These are phyloP conservation scores for Rhabdornis inornatus DNA, from an alignment of 2,113 vertebrate genomes.

Conservation along the genomic window DNA sequence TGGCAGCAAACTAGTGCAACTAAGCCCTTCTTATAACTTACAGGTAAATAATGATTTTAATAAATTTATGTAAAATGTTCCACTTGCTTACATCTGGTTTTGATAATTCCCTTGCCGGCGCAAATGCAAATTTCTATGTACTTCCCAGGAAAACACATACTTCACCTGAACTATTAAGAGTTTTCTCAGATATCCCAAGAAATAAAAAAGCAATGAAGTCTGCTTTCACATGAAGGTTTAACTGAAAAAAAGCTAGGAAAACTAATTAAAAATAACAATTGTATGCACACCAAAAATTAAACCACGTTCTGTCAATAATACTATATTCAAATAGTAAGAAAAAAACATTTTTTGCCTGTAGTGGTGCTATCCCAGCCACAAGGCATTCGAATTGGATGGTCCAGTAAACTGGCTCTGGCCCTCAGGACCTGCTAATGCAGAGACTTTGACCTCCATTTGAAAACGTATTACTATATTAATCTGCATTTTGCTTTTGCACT, in stretches of 20 bases:
- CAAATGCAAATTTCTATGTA: slow-evolving; percentile 28
- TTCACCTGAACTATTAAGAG: slow-evolving; percentile 57
- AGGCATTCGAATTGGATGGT: not conserved
- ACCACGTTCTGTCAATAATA: not conserved
- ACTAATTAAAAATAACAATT: not conserved
- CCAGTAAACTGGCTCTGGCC: not conserved
- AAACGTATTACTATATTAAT: not conserved
- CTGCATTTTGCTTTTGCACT: not conserved
- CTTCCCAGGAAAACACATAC: slow-evolving; percentile 23
- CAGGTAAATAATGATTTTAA: slow-evolving; percentile 74
- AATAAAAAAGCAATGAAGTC: not conserved
- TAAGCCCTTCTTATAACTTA: slow-evolving; percentile 67
- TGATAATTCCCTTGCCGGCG: slow-evolving; percentile 28
- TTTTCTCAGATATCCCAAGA: slow-evolving; percentile 33
- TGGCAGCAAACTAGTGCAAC: slow-evolving; percentile 47
- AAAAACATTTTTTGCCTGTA: not conserved
- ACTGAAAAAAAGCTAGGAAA: not conserved
- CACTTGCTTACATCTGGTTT: slow-evolving; percentile 68
- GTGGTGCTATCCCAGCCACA: not conserved
- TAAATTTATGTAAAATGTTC: slow-evolving; percentile 71
- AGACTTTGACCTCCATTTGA: not conserved
- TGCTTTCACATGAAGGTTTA: not conserved
- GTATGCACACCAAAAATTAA: not conserved
- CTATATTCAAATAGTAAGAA: not conserved
- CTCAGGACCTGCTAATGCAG: not conserved